Evolutionary conservation across 1,140 invertebrate species (phyloP), one percentile per base, ranked within the genome.

Genomic region (Ectropis grisescens): DNA sequence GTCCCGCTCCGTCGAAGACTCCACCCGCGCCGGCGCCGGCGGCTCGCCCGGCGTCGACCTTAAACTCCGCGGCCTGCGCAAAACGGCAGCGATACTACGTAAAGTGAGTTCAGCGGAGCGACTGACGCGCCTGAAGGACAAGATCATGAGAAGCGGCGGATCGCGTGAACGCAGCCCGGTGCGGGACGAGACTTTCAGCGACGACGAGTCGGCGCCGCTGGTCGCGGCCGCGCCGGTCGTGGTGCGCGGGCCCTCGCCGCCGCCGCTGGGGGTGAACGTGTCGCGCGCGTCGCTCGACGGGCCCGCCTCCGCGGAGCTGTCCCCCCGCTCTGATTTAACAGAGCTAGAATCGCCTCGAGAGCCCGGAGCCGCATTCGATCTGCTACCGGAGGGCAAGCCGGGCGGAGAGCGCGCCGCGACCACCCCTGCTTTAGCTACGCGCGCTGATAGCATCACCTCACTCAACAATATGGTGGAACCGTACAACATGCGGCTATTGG

Each of bases 141-240:
- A 64, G 52, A 61, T 82, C 22, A 49, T 69, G 46, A 50, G 62
- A n/a, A 61, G 65, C 45, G 65, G 59, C 10, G 26, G 44, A 40
- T 64, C 68, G 11, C 65, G 68, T 15, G 68, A 75, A 8, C 41
- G 52, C 23, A 47, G 65, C 41, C 36, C 61, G 42, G 27, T 61
- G 32, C 41, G 58, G 35, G 39, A 72, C 13, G 58, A 61, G 19
- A 9, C 58, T 27, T 30, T 71, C n/a, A 85, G 82, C 54, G 87
- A 88, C 47, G 87, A 88, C 47, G 88, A 89, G 52, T 87, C 85
- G 0, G 88, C 86, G 7, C 88, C 87, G 12, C 69, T 89, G 3
- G 86, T 89, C 25, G 37, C 44, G 13, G 3, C 41, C 4, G 14
- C 32, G 26, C 31, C 41, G 23, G 16, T 25, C 9, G 29, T 30